Percentiles rank a stretch among this genome's conserved stretches.
Conservation (phyloP, 2,797 vertebrate genomes). For the Coendou prehensilis region DNA sequence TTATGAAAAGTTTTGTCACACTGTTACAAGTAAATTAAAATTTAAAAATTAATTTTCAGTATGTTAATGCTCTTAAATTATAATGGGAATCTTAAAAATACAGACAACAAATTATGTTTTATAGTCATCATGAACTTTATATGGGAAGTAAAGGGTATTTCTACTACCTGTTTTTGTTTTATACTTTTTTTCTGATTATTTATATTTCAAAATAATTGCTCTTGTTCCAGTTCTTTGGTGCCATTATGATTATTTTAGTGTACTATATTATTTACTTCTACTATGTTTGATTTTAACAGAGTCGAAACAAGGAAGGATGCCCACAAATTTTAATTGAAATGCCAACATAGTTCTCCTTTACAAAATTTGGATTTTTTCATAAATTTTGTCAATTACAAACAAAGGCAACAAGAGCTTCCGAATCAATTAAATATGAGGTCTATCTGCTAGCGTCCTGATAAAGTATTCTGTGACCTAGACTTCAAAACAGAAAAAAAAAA, state of each 20-base stretch:
- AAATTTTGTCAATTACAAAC: slow-evolving; percentile 52
- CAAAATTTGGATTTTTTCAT: slow-evolving; percentile 57
- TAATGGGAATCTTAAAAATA: slow-evolving; percentile 47
- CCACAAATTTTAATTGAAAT: slow-evolving; percentile 46
- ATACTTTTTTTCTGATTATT: slow-evolving; percentile 41
- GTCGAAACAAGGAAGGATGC: not conserved
- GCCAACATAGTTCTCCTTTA: slow-evolving; percentile 39
- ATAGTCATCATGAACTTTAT: slow-evolving; percentile 5
- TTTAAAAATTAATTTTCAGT: slow-evolving; percentile 22
- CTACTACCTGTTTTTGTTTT: not conserved
- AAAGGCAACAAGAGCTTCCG: slow-evolving; percentile 20
- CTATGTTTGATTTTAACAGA: slow-evolving; percentile 32
- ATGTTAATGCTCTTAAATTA: slow-evolving; percentile 50
- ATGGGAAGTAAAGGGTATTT: slow-evolving; percentile 2
- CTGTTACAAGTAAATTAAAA: not conserved
- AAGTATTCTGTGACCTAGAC: slow-evolving; percentile 25
- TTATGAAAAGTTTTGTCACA: not conserved
- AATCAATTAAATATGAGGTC: slow-evolving; percentile 44
- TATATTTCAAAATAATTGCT: slow-evolving; percentile 28
- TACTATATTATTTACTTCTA: slow-evolving; percentile 18
- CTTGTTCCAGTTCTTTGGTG: not conserved
- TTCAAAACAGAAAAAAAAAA: slow-evolving; percentile 45
- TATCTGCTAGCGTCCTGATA: slow-evolving; percentile 7
- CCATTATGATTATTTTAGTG: slow-evolving; percentile 46
- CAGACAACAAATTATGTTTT: not conserved